Evolutionary conservation across 2,888 invertebrate species (phyloP).

Genomic region (Megastigmus dorsalis): DNA sequence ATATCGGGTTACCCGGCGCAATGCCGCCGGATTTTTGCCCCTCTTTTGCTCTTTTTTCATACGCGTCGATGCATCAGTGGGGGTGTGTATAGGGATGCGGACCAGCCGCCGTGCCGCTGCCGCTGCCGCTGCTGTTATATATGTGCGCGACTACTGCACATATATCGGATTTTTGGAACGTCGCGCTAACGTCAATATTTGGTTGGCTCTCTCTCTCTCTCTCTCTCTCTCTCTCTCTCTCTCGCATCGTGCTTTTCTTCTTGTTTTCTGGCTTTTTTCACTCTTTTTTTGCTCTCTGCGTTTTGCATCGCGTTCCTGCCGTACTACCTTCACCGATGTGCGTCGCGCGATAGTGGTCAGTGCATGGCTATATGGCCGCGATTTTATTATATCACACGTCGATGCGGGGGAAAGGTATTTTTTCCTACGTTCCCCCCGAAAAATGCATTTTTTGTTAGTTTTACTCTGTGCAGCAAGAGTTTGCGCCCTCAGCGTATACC

Average conservation of each 20-base stretch:
- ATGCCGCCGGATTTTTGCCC: constrained; percentile 31
- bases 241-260: no score
- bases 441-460: constrained; percentile 35
- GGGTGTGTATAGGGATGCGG: neutral
- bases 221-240: neutral
- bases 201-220: constrained; percentile 34
- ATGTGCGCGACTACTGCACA: neutral
- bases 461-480: neutral
- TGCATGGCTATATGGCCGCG: neutral
- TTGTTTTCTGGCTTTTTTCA: no score
- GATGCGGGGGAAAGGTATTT: neutral
- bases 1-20: constrained; percentile 62
- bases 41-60: constrained; percentile 29
- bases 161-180: constrained; percentile 55
- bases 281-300: constrained; percentile 12
- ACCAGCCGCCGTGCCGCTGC: neutral
- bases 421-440: constrained; percentile 2
- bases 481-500: neutral
- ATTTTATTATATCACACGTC: constrained; percentile 23
- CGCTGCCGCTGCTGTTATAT: no score
- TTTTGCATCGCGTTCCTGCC: neutral
- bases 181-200: constrained; percentile 59
- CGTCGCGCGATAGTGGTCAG: no score
- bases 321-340: neutral
- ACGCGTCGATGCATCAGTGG: constrained; percentile 10